Evolutionary conservation across 2,888 invertebrate species (phyloP), one percentile per base, ranked within the genome.

Genomic region (Polylopha cassiicola): DNA sequence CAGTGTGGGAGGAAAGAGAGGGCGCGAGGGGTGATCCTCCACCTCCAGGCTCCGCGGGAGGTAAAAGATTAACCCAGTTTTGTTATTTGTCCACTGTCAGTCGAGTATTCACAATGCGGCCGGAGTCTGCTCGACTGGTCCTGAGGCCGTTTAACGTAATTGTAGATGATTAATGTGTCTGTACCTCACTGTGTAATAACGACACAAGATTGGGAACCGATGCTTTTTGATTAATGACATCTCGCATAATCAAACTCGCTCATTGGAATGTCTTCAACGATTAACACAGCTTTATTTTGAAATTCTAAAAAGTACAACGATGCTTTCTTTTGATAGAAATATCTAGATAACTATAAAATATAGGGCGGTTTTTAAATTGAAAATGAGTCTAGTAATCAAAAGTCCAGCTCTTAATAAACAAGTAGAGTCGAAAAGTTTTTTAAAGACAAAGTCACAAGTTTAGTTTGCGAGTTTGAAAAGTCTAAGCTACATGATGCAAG

Each of bases 51-150:
- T 53, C 66, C 47, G 66, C 75, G 81, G 84, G 84, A 73, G 84
- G 84, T 74, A 74, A 82, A 82, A 84, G 84, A 84, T 85, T 85
- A 85, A 85, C 84, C 84, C 79, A 85, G 84, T 85, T 84, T 82
- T 81, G 84, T 84, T 84, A 84, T 85, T 85, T 85, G 84, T 85
- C 84, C 84, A 84, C 80, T 84, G 84, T 81, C 84, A 84, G 82
- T 80, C 68, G 80, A 82, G 84, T 84, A 78, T 78, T 81, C 81
- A 82, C 84, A 81, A 81, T 80, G 78, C 74, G 76, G 76, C 75
- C 63, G 66, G 66, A 78, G 78, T 78, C 77, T 76, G 65, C 69
- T 70, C 65, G 66, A 62, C 64, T 73, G 73, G 74, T 76, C 76
- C 72, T 75, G 68, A 63, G 73, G 67, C 74, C 79, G 75, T 78